Conservation (phyloP, 2,888 invertebrate species). For the Arrhopalites spinosus region DNA sequence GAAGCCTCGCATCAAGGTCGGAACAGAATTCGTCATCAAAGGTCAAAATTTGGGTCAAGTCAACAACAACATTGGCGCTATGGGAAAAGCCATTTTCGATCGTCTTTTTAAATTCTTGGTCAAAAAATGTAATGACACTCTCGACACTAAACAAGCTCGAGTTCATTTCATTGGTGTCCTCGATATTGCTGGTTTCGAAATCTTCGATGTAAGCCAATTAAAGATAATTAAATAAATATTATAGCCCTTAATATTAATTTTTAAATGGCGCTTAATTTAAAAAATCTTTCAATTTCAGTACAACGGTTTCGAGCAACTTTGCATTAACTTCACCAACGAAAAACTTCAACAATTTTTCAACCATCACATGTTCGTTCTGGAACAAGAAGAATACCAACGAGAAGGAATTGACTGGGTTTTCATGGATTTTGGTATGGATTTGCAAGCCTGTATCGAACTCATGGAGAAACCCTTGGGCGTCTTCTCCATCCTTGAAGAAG, state of each 20-base stretch:
- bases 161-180: slow-evolving; percentile 93
- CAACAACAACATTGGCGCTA: slow-evolving; percentile 76
- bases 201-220: slow-evolving; percentile 99
- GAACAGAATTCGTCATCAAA: slow-evolving; percentile 98
- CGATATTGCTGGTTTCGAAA: slow-evolving; percentile 99
- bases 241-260: no score
- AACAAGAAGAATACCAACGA: slow-evolving; percentile 97
- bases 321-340: slow-evolving; percentile 99
- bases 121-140: slow-evolving; percentile 98
- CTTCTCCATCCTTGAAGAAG: slow-evolving; percentile 99
- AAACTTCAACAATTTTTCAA: slow-evolving; percentile 99
- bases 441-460: slow-evolving; percentile 86
- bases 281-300: slow-evolving; percentile 68
- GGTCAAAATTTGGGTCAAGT: slow-evolving; percentile 90
- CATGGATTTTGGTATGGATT: slow-evolving; percentile 91
- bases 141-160: slow-evolving; percentile 98
- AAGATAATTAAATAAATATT: no score
- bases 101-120: slow-evolving; percentile 98
- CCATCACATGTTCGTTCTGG: slow-evolving; percentile 99
- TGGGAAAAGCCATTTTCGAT: slow-evolving; percentile 96
- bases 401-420: slow-evolving; percentile 98
- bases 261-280: no score
- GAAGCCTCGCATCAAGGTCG: slow-evolving; percentile 99
- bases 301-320: slow-evolving; percentile 99
- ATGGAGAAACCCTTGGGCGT: slow-evolving; percentile 99